These are phyloP conservation scores for Clitarchus hookeri DNA, from an alignment of 2,888 invertebrate genomes.

Conservation along the genomic window DNA sequence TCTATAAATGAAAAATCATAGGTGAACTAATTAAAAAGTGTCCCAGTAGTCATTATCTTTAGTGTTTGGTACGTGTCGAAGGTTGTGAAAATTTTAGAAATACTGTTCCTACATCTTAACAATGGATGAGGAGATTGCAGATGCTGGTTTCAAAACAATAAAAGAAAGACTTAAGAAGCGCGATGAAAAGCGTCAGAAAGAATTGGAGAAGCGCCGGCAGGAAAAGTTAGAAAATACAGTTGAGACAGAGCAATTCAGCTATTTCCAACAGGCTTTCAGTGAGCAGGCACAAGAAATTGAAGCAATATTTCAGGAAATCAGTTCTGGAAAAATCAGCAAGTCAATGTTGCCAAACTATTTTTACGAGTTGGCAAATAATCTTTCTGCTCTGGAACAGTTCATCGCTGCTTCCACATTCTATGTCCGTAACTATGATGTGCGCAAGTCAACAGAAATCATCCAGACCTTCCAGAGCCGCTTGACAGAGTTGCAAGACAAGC, in stretches of 20 bases:
- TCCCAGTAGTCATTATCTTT: background rate
- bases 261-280: constrained; percentile 71
- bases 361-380: constrained; percentile 70
- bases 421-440: constrained; percentile 78
- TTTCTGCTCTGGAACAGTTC: constrained; percentile 76
- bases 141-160: constrained; percentile 17
- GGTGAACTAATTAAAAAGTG: background rate
- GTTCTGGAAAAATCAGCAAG: constrained; percentile 53
- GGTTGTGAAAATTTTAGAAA: background rate
- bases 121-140: constrained; percentile 26
- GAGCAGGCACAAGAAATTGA: constrained; percentile 69
- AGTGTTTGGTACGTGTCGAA: background rate
- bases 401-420: constrained; percentile 80
- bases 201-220: constrained; percentile 67
- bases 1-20: background rate
- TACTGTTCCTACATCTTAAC: background rate
- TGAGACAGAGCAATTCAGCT: constrained; percentile 69
- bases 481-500: constrained; percentile 70
- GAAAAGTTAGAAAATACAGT: constrained; percentile 65
- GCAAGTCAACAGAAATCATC: constrained; percentile 74
- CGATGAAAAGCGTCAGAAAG: constrained; percentile 67
- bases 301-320: constrained; percentile 50
- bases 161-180: constrained; percentile 58
- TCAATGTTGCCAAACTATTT: constrained; percentile 64
- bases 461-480: constrained; percentile 72